A percentile compares a stretch with the other conserved stretches of the same genome.
Evolutionary conservation across 2,797 vertebrate species (phyloP).

Genomic region (Lagocephalus sceleratus): DNA sequence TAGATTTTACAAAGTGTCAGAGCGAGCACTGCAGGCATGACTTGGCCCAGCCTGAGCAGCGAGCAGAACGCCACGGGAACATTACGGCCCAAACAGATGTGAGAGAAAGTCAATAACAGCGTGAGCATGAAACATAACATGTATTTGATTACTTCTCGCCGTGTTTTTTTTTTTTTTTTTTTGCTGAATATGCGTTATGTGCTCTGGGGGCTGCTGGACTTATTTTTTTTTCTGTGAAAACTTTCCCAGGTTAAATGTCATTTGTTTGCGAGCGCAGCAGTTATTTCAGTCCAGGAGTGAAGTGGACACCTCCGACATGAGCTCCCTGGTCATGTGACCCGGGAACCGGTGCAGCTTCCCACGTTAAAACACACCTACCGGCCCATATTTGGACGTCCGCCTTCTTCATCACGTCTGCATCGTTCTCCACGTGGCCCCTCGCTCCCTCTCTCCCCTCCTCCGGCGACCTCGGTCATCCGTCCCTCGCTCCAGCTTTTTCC

Average conservation of each 20-base stretch:
- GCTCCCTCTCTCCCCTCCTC: background rate
- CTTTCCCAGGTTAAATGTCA: no score
- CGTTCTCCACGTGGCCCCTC: background rate
- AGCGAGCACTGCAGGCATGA: background rate
- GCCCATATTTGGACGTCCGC: background rate
- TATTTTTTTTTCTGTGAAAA: no score
- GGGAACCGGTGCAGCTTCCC: background rate
- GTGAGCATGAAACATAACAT: background rate
- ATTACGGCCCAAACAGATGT: no score
- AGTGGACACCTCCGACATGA: no score
- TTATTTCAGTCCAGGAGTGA: no score
- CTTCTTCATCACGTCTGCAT: background rate
- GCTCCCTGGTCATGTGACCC: no score
- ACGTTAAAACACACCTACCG: background rate
- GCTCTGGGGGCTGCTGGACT: background rate
- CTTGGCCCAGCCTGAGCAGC: background rate
- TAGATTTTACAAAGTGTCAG: slow-evolving; percentile 1
- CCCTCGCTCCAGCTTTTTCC: background rate
- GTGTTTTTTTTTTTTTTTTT: background rate
- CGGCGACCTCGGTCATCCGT: slow-evolving; percentile 1
- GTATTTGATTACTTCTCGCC: background rate
- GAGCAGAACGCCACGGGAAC: background rate
- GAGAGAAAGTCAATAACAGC: background rate
- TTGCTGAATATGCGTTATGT: background rate
- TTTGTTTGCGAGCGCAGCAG: no score